Conservation (phyloP, 2,113 vertebrate genomes). For the Mesocricetus auratus region DNA sequence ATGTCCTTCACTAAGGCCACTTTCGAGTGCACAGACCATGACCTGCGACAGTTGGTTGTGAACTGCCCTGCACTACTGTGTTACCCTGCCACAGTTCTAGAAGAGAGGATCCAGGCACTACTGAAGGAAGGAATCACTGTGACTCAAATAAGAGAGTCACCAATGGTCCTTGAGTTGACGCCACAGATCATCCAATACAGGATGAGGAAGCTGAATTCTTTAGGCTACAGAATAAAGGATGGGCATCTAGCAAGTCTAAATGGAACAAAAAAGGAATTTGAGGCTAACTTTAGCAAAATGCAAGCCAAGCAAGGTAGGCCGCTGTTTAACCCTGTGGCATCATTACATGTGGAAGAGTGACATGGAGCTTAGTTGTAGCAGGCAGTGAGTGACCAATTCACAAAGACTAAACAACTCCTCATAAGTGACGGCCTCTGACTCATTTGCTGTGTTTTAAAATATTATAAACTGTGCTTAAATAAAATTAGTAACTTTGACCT, state of each 20-base stretch:
- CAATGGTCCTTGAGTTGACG: slow-evolving; percentile 93
- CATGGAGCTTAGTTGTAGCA: neutral
- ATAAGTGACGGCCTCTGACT: neutral
- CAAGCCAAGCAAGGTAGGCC: slow-evolving; percentile 91
- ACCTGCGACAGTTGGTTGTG: slow-evolving; percentile 89
- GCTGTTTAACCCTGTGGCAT: slow-evolving; percentile 95
- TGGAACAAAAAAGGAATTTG: slow-evolving; percentile 97
- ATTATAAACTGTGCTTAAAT: slow-evolving; percentile 49
- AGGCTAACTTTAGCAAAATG: slow-evolving; percentile 90
- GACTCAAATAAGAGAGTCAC: slow-evolving; percentile 90
- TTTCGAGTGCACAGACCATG: slow-evolving; percentile 90
- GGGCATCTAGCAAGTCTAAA: slow-evolving; percentile 89
- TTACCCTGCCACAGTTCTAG: slow-evolving; percentile 89
- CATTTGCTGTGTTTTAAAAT: slow-evolving; percentile 32
- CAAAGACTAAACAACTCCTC: neutral
- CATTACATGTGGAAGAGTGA: slow-evolving; percentile 88
- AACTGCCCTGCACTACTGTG: slow-evolving; percentile 94
- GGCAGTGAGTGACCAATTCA: neutral
- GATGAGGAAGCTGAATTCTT: slow-evolving; percentile 89
- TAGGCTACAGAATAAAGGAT: slow-evolving; percentile 88
- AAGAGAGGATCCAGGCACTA: slow-evolving; percentile 90
- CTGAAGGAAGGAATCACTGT: slow-evolving; percentile 90
- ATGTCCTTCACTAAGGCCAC: slow-evolving; percentile 88
- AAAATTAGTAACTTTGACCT: slow-evolving; percentile 51
- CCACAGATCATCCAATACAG: slow-evolving; percentile 93